Evolutionary conservation across 2,888 invertebrate species (phyloP).

Genomic region (Lasioglossum calceatum): DNA sequence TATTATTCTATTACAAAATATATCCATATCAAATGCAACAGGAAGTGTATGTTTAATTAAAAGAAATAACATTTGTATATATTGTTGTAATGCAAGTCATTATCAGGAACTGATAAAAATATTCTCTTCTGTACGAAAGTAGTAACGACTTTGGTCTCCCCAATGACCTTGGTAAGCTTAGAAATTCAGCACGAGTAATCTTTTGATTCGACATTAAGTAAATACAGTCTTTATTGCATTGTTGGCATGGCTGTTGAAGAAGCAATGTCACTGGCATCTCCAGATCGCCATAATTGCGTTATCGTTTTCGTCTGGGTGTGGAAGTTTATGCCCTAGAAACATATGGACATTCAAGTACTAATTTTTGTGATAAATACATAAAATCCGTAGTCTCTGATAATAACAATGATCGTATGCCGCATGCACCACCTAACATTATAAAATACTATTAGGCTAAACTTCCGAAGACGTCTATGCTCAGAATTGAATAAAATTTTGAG

Average conservation of each 20-base stretch:
- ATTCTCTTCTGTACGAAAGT: background rate
- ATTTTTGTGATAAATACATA: background rate
- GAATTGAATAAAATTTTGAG: too few species aligned
- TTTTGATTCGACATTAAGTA: slow-evolving; percentile 6
- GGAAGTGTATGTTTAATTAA: background rate
- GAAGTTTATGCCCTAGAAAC: slow-evolving; percentile 95
- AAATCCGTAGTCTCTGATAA: background rate
- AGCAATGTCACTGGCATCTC: slow-evolving; percentile 91
- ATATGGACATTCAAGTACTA: background rate
- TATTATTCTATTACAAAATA: slow-evolving; percentile 59
- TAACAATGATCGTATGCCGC: too few species aligned
- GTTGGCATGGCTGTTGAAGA: slow-evolving; percentile 96
- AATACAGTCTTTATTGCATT: slow-evolving; percentile 86
- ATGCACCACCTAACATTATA: too few species aligned
- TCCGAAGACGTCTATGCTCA: too few species aligned
- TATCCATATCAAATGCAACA: slow-evolving; percentile 25
- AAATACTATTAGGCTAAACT: too few species aligned
- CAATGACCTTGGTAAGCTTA: background rate
- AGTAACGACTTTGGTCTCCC: background rate
- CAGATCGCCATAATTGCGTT: slow-evolving; percentile 97
- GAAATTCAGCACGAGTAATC: background rate
- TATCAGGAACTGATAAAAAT: background rate
- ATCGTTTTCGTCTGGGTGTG: slow-evolving; percentile 99
- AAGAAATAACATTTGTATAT: background rate
- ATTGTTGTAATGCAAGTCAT: slow-evolving; percentile 43